phyloP scores from a whole-genome alignment of 2,113 vertebrate species.

The Pavo muticus region DNA sequence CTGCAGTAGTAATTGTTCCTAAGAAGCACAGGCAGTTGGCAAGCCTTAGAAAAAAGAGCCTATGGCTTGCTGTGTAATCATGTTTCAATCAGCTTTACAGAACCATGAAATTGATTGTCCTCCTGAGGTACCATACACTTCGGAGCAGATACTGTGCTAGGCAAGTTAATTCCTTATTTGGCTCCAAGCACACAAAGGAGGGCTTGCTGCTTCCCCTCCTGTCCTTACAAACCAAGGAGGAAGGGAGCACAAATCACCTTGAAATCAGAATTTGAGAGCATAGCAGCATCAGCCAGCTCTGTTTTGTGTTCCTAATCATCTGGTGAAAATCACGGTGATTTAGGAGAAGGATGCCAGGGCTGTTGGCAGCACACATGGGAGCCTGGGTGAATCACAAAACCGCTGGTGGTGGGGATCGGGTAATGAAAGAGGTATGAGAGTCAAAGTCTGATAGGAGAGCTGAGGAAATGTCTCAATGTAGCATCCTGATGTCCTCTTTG shows the following conservation, averaged over 20 bases:
- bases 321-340: background rate
- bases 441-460: background rate
- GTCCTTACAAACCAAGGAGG: conserved; percentile 20
- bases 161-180: conserved; percentile 51
- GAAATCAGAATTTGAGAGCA: conserved; percentile 57
- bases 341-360: background rate
- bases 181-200: conserved; percentile 33
- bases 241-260: conserved; percentile 65
- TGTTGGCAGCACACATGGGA: background rate
- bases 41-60: conserved; percentile 1
- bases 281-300: background rate
- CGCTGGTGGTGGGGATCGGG: background rate
- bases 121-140: background rate
- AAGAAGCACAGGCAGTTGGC: background rate
- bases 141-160: conserved; percentile 12
- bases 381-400: background rate
- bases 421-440: background rate
- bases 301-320: conserved; percentile 43
- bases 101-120: conserved; percentile 68
- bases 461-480: background rate
- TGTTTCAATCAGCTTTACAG: conserved; percentile 68
- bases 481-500: background rate
- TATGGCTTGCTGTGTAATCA: conserved; percentile 56
- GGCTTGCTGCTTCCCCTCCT: conserved; percentile 43
- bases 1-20: conserved; percentile 16